Percentiles rank a stretch among this genome's conserved stretches.
Conservation (phyloP, 2,113 vertebrate species). For the Stercorarius parasiticus region DNA sequence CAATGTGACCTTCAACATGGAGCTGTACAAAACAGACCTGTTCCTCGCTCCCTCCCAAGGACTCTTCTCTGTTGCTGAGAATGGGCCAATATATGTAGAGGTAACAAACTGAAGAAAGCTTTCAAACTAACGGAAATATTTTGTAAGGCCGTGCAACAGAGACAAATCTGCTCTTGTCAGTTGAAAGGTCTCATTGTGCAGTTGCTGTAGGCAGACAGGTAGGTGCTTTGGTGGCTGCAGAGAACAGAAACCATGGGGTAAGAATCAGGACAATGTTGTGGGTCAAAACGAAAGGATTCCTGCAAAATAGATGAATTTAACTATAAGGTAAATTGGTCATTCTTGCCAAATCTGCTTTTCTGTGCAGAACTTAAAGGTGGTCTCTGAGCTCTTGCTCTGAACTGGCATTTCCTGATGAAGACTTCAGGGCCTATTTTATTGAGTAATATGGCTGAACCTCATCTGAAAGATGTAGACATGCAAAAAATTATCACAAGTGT, state of each 20-base stretch:
- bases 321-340: neutral
- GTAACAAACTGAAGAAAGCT: constrained; percentile 68
- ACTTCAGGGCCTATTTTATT: neutral
- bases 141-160: neutral
- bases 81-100: constrained; percentile 87
- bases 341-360: neutral
- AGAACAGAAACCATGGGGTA: neutral
- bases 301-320: neutral
- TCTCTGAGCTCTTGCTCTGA: neutral
- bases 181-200: neutral
- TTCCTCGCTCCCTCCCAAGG: constrained; percentile 76
- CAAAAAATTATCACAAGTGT: neutral
- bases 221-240: neutral
- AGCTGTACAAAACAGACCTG: constrained; percentile 81
- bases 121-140: neutral
- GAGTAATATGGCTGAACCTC: neutral
- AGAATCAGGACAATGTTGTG: neutral
- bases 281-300: constrained; percentile 5
- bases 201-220: neutral
- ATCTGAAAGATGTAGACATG: neutral
- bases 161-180: neutral
- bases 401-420: neutral
- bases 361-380: neutral
- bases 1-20: constrained; percentile 87
- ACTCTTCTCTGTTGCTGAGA: constrained; percentile 81